phyloP scores from a whole-genome alignment of 2,797 vertebrate genomes.

The Sternotherus odoratus region DNA sequence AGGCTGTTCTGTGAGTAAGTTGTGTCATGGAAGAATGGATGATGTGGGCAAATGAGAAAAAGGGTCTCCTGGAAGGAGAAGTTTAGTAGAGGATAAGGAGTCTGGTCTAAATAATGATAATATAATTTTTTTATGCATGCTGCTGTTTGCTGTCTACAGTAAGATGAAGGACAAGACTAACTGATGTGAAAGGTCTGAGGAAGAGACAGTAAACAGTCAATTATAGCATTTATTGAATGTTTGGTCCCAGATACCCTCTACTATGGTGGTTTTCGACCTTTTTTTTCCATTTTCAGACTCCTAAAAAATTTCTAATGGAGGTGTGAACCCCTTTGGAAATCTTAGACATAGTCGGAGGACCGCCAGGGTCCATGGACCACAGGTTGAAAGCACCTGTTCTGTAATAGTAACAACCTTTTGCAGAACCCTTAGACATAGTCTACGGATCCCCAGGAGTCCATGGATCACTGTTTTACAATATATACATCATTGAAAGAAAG shows the following conservation, averaged over 20 bases:
- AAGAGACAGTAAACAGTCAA: background rate
- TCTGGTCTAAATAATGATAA: background rate
- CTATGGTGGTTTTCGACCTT: background rate
- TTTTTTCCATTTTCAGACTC: background rate
- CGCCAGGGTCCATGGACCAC: too few relatives aligned
- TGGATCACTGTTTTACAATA: background rate
- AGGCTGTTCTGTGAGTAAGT: background rate
- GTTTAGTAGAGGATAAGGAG: background rate
- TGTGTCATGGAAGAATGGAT: background rate
- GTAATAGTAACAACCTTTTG: too few relatives aligned
- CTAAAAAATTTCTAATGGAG: background rate
- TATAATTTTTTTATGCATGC: background rate
- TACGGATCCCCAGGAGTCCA: background rate
- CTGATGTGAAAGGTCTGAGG: rapidly evolving
- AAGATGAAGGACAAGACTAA: background rate
- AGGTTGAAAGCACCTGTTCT: too few relatives aligned
- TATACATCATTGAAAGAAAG: background rate
- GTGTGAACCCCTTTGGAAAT: background rate
- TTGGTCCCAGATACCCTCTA: background rate
- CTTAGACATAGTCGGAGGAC: too few relatives aligned
- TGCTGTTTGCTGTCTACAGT: slow-evolving; percentile 5
- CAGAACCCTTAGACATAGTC: background rate
- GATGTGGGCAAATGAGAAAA: background rate
- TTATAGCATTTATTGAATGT: background rate
- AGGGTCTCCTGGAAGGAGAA: background rate